These are phyloP conservation scores for Fulica atra DNA, from an alignment of 2,113 vertebrate species.

Conservation along the genomic window DNA sequence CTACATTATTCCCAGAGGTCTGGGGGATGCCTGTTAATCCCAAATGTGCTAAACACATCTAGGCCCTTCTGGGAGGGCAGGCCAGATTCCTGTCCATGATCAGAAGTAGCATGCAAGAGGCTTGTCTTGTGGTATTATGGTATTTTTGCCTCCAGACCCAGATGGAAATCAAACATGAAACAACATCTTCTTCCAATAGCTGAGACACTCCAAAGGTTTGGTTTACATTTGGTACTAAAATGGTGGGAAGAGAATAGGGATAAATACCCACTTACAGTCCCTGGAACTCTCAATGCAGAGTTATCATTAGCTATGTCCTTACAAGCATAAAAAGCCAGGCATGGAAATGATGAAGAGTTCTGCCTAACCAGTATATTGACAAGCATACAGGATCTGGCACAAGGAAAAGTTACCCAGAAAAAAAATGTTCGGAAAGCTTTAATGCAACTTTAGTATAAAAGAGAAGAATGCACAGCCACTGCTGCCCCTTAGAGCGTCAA, in stretches of 20 bases:
- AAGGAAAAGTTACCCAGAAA: not conserved
- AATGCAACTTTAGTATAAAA: not conserved
- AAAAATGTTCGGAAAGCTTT: not conserved
- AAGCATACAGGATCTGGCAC: not conserved
- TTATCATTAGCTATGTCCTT: not conserved
- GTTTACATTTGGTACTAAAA: not conserved
- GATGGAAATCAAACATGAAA: constrained; percentile 33
- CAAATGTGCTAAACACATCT: not conserved
- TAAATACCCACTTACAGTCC: not conserved
- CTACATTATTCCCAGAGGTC: not conserved
- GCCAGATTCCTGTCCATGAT: not conserved
- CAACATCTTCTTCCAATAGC: constrained; percentile 5
- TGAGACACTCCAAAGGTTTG: not conserved
- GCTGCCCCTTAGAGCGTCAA: not conserved
- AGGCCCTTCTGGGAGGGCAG: not conserved
- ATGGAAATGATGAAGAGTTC: not conserved
- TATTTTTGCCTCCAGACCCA: not conserved
- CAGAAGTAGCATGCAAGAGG: constrained; percentile 5
- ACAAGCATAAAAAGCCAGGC: not conserved
- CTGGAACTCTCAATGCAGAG: not conserved
- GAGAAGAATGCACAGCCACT: not conserved
- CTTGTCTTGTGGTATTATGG: constrained; percentile 29
- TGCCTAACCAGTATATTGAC: not conserved
- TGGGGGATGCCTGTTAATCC: not conserved
- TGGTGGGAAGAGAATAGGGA: not conserved